Evolutionary conservation across 2,888 invertebrate species (phyloP).

Genomic region (Alsophila aescularia): DNA sequence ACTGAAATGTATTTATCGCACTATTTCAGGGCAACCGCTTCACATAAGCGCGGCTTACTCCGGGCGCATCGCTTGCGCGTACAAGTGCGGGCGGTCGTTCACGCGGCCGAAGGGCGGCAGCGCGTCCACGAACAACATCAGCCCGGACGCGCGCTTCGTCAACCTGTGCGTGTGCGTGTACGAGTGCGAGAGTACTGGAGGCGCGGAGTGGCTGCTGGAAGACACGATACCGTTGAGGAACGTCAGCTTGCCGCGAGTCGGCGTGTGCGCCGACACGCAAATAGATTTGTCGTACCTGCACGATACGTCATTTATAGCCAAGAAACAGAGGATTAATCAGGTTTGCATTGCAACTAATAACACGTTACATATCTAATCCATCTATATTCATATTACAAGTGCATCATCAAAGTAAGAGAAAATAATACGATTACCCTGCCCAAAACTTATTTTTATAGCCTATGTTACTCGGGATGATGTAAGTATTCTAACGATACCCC

Average conservation of each 20-base stretch:
- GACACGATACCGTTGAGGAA: slow-evolving; percentile 97
- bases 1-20: slow-evolving; percentile 77
- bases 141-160: slow-evolving; percentile 89
- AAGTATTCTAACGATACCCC: no score
- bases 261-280: slow-evolving; percentile 92
- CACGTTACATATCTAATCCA: no score
- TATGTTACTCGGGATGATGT: no score
- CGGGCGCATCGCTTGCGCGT: slow-evolving; percentile 98
- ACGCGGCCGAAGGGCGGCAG: slow-evolving; percentile 93
- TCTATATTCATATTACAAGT: no score
- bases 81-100: slow-evolving; percentile 96
- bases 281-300: slow-evolving; percentile 93
- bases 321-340: slow-evolving; percentile 92
- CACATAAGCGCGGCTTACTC: slow-evolving; percentile 99
- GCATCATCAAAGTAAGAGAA: no score
- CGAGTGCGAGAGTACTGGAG: slow-evolving; percentile 99
- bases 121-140: slow-evolving; percentile 79
- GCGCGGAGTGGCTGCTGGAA: slow-evolving; percentile 96
- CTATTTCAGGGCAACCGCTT: slow-evolving; percentile 88
- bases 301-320: slow-evolving; percentile 91
- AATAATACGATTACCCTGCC: no score
- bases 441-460: no score
- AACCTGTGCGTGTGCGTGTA: slow-evolving; percentile 98
- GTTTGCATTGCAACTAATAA: slow-evolving; percentile 50
- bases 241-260: slow-evolving; percentile 92